phyloP scores from a whole-genome alignment of 2,113 vertebrate species.

The Hoplias malabaricus region DNA sequence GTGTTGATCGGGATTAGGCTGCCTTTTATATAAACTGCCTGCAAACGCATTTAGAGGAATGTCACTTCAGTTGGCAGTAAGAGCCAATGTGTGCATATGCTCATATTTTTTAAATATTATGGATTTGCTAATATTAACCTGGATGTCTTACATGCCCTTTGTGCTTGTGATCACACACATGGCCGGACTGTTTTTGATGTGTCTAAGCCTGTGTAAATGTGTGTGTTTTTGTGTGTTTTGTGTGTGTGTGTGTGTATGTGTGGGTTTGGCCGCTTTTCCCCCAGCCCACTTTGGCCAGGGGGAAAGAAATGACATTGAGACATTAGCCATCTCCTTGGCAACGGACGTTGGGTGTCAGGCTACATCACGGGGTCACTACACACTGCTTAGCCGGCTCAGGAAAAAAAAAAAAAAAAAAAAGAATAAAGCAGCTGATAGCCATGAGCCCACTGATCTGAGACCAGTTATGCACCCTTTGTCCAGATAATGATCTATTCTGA shows the following conservation, averaged over 20 bases:
- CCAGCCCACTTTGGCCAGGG: slow-evolving; percentile 51
- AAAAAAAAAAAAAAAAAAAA: slow-evolving; percentile 26
- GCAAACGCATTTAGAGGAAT: background rate
- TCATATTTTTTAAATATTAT: background rate
- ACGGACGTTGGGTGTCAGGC: slow-evolving; percentile 57
- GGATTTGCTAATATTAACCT: background rate
- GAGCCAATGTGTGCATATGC: background rate
- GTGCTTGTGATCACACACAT: slow-evolving; percentile 1
- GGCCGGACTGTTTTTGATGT: background rate
- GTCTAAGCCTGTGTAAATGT: background rate
- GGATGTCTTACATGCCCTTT: background rate
- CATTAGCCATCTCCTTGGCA: slow-evolving; percentile 72
- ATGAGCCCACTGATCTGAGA: slow-evolving; percentile 3
- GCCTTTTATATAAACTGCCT: slow-evolving; percentile 1
- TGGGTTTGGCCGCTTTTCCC: slow-evolving; percentile 23
- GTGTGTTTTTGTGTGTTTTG: background rate
- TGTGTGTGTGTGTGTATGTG: background rate
- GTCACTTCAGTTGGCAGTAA: background rate
- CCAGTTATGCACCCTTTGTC: background rate
- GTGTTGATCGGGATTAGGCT: slow-evolving; percentile 22
- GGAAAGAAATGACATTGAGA: slow-evolving; percentile 65
- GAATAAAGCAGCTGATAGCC: background rate
- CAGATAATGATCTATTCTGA: background rate
- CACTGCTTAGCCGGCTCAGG: slow-evolving; percentile 45
- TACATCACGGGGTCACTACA: slow-evolving; percentile 51